Base-by-base conservation (phyloP, 2,888 invertebrate species). In the Agonopterix heracliana region DNA sequence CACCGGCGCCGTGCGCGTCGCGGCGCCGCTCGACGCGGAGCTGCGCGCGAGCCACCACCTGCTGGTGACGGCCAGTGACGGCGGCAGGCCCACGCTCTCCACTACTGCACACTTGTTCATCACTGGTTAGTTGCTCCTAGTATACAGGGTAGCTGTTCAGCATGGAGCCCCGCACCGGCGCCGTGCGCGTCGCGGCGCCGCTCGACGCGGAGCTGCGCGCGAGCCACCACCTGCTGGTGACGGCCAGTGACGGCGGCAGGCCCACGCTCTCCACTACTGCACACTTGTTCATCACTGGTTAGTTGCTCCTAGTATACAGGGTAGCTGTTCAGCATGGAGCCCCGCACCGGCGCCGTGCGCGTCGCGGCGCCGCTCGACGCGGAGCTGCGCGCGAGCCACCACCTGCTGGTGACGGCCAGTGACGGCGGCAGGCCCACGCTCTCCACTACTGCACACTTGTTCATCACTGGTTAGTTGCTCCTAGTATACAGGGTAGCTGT, bases 401-500 rank as follows among this genome's bases (percentile, higher is more conserved):
- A 94, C 70, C 93, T 97, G 68, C 90, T 94, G 45, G 91, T 97
- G 7, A 90, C 93, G 45, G 97, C 96, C 2, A 90, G 91, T 12
- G 98, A 98, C 85, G 91, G 91, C 54, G 98, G 97, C 9, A 91
- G 92, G n/a, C 97, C 97, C 9, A 90, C 93, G 56, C 89, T 96
- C 11, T 92, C 92, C 53, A 93, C 94, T 55, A 94, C 95, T 2
- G 94, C 95, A 9, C 95, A 95, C 69, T 93, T 97, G 11, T 94
- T 95, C 90, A 89, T 98, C 35, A 91, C 91, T 64, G 93, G 93
- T 93, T 76, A 38, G 38, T 9, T 36, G 36, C 36, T 9, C 36
- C 1, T 3, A 3, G 17, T 4, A 17, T n/a, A n/a, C n/a, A n/a
- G n/a, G n/a, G n/a, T n/a, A n/a, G 90, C 91, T 92, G 59, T 97